A percentile compares a stretch with the other conserved stretches of the same genome.
These are phyloP conservation scores for Palythoa grandiflora DNA, from an alignment of 92 coral and sea anemone species.

Conservation along the genomic window DNA sequence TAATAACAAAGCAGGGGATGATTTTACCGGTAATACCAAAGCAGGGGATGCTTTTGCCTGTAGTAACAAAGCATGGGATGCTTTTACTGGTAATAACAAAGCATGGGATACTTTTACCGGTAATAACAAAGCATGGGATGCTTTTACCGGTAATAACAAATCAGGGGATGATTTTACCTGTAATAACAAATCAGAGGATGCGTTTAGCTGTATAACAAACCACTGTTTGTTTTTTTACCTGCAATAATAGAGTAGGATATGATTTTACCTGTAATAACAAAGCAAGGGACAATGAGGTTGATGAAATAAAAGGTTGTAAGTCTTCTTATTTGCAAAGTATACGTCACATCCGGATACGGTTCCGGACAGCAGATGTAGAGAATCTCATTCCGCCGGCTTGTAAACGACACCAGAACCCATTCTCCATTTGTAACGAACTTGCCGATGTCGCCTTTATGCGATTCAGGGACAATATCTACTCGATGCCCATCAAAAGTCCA, in stretches of 20 bases:
- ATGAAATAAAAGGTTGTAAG: slow-evolving; percentile 79
- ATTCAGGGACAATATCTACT: slow-evolving; percentile 78
- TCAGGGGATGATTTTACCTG: too few relatives aligned
- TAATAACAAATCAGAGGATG: too few relatives aligned
- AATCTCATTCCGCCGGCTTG: slow-evolving; percentile 72
- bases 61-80: too few relatives aligned
- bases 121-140: too few relatives aligned
- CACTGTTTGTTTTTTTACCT: too few relatives aligned
- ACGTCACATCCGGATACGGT: slow-evolving; percentile 92
- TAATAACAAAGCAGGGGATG: too few relatives aligned
- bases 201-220: too few relatives aligned
- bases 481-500: slow-evolving; percentile 90
- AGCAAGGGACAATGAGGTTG: slow-evolving; percentile 84
- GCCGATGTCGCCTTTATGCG: slow-evolving; percentile 63
- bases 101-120: too few relatives aligned
- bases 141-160: background rate
- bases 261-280: slow-evolving; percentile 80
- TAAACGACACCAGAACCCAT: slow-evolving; percentile 81
- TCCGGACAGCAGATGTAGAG: slow-evolving; percentile 88
- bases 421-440: slow-evolving; percentile 90
- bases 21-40: too few relatives aligned
- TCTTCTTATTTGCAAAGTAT: slow-evolving; percentile 77
- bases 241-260: too few relatives aligned
- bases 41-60: too few relatives aligned
- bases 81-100: too few relatives aligned